Evolutionary conservation across 2,113 vertebrate species (phyloP), one percentile per base, ranked within the genome.

Genomic region (Enhydra lutris): DNA sequence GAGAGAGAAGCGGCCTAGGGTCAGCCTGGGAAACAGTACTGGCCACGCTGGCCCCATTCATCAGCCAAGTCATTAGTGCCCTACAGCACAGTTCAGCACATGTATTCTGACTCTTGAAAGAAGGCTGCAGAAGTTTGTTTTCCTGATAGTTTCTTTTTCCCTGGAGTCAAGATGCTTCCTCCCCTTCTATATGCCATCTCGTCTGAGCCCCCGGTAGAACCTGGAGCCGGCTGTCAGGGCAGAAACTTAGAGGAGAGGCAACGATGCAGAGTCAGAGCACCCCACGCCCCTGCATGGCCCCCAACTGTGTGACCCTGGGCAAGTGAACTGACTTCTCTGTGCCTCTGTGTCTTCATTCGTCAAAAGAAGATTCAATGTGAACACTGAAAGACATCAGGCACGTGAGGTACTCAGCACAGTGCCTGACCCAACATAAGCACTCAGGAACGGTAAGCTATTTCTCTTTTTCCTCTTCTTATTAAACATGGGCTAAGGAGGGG

Each of bases 1-100:
- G 89, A 96, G 50, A 97, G 79, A 96, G 71, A 91, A 93, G 26
- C 1, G 0, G 76, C 79, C 55, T 24, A 92, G 65, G 93, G 94
- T 95, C 92, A 96, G 20, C 78, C 69, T 18, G 0, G 80, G 95
- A 98, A 97, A 94, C 97, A 96, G 13, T 94, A 96, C 95, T 74
- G 96, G 84, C 80, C 31, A 0, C 6, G 14, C 29, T 39, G 65
- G 2, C 52, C 52, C 6, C n/a, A 42, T 69, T 69, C 82, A 57
- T 94, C 92, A 74, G 61, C 92, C 86, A 20, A n/a, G 31, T 88
- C 94, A 79, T 94, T 94, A 97, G 81, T 26, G 84, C 52, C 88
- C 65, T 81, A 23, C 74, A 94, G 95, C 90, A 57, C 1, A 76
- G 83, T 39, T 89, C 79, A 71, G 63, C 29, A 10, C 47, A 31